These are phyloP conservation scores for Meda fulgida DNA, from an alignment of 2,797 vertebrate genomes.

Conservation along the genomic window DNA sequence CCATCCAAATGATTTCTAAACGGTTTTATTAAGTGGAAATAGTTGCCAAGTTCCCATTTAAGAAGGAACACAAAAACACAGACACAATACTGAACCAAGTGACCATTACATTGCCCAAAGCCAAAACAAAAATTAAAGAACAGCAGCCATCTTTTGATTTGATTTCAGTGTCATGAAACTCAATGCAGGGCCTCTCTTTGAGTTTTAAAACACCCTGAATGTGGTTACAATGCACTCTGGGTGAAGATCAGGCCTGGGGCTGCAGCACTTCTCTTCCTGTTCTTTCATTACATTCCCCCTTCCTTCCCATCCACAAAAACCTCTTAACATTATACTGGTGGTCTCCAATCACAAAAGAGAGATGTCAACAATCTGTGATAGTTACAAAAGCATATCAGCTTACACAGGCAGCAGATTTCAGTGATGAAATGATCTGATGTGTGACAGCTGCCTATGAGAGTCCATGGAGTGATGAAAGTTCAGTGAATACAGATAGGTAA, in stretches of 20 bases:
- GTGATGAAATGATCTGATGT: slow-evolving; percentile 36
- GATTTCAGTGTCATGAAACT: slow-evolving; percentile 62
- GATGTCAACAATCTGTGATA: slow-evolving; percentile 26
- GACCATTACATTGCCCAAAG: slow-evolving; percentile 49
- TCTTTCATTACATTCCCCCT: slow-evolving; percentile 38
- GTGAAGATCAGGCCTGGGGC: slow-evolving; percentile 48
- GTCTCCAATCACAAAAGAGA: slow-evolving; percentile 31
- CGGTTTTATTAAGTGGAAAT: too few species aligned
- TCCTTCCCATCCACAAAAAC: slow-evolving; percentile 6
- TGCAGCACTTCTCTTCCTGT: slow-evolving; percentile 45
- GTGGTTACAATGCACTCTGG: slow-evolving; percentile 28
- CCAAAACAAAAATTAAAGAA: slow-evolving; percentile 58
- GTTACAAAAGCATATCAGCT: slow-evolving; percentile 24
- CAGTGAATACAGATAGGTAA: slow-evolving; percentile 23
- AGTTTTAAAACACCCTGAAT: slow-evolving; percentile 43
- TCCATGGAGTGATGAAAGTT: slow-evolving; percentile 33
- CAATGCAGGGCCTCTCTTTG: slow-evolving; percentile 50
- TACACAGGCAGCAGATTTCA: slow-evolving; percentile 30
- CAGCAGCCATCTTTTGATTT: slow-evolving; percentile 46
- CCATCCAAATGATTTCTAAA: too few species aligned
- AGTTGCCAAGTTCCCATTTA: too few species aligned
- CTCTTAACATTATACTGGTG: slow-evolving; percentile 38
- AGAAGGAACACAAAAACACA: slow-evolving; percentile 40
- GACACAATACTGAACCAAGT: slow-evolving; percentile 30
- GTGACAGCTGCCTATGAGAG: slow-evolving; percentile 40